phyloP scores from a whole-genome alignment of 2,888 invertebrate genomes.

The Dryococelus australis region DNA sequence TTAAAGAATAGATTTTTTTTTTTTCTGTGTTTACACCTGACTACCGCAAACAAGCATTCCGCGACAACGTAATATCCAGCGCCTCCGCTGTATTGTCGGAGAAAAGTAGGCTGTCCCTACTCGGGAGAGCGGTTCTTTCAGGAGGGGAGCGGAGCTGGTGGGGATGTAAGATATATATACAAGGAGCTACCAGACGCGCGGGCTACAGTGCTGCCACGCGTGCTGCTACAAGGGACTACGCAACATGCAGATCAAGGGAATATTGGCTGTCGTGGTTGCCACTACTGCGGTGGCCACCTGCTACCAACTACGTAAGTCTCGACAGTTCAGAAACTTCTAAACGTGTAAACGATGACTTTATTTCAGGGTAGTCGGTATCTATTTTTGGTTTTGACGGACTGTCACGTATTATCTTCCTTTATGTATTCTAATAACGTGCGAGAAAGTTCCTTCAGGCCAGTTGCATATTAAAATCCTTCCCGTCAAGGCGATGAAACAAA shows the following conservation, averaged over 20 bases:
- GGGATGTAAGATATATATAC: background rate
- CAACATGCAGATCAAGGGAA: background rate
- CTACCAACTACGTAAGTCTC: conserved; percentile 16
- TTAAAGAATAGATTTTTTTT: too few relatives aligned
- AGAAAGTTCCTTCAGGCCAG: too few relatives aligned
- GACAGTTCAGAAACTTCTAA: too few relatives aligned
- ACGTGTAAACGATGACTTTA: too few relatives aligned
- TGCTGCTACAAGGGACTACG: background rate
- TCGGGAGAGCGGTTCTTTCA: background rate
- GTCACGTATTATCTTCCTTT: too few relatives aligned
- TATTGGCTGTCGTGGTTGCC: background rate
- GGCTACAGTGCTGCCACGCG: background rate
- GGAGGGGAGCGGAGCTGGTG: background rate
- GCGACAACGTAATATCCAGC: background rate
- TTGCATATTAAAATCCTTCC: too few relatives aligned
- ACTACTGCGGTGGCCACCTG: background rate
- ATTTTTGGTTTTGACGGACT: too few relatives aligned
- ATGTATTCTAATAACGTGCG: too few relatives aligned
- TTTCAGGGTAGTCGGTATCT: too few relatives aligned
- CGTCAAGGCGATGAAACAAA: too few relatives aligned
- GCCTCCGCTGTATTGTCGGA: background rate
- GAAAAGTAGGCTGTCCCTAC: background rate
- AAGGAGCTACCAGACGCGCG: background rate
- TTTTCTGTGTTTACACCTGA: too few relatives aligned
- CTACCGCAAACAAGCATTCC: background rate